Evolutionary conservation across 2,888 invertebrate species (phyloP), one percentile per base, ranked within the genome.

Genomic region (Agrotis segetum): DNA sequence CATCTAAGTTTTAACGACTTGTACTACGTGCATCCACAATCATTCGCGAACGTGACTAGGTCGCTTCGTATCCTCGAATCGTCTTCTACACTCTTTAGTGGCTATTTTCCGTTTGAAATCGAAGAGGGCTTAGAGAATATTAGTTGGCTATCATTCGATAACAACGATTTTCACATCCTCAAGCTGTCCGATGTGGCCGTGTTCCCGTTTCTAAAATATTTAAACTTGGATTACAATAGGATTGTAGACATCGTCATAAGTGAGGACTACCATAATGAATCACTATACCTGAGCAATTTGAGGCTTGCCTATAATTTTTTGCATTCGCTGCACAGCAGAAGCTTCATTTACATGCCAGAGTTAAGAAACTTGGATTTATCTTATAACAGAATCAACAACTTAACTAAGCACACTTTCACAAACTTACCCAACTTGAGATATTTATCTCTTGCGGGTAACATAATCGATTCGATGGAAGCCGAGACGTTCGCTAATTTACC

Each of bases 1-100:
- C 98, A 98, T 94, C 95, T 99, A 82, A 99, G 99, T 90, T 99
- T 99, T 93, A 99, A 99, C 93, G 98, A 98, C 88, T 97, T 99
- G 79, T 97, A 97, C 85, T 97, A 98, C 88, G 97, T 99, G 83
- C 98, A 98, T 89, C 97, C 97, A 40, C 97, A 98, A 88, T 98
- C 98, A 21, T 98, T 99, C 90, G 96, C 97, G 72, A 98, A 98
- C 86, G 96, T 99, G 73, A 97, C 98, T 49, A 97, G 97, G 66
- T 97, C 97, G 29, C 94, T 99, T 65, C 98, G 98, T 92, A 98
- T 98, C 77, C 94, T 99, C 52, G 99, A 99, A 92, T 97, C 99
- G 66, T 98, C 99, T 77, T 98, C 98, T 87, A 98, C 98, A 29
- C 97, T 98, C 60, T 98, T 98, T 84, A 97, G 98, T 19, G 98